Base-by-base conservation (phyloP, 2,113 vertebrate genomes). In the Gavia stellata region DNA sequence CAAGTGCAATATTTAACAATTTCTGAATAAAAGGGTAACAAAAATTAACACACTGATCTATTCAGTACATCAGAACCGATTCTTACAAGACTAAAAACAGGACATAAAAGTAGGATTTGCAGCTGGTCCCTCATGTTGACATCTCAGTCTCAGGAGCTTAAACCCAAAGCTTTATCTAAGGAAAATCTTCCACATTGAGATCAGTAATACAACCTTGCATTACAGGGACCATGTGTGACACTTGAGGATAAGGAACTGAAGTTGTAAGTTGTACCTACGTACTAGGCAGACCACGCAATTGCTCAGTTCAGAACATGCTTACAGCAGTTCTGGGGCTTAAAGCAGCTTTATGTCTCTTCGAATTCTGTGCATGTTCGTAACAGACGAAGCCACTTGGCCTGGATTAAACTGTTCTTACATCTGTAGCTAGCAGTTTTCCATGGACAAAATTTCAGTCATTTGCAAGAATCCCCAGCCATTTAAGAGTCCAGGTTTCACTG, bases 1-100 rank as follows among this genome's bases (percentile, higher is more conserved):
- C 84, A 98, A 98, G 95, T 97, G 94, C 97, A 98, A 85, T 93
- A 95, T 86, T 96, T 94, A 96, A 91, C 86, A 86, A 94, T 67
- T 97, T 95, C 61, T 94, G 96, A 98, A 92, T 77, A 90, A 96
- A 98, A 97, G 68, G 59, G 74, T 92, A 96, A 96, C 85, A 96
- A 96, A 97, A 96, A 91, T 61, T 44, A 97, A 94, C 61, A 95
- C 86, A 96, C 44, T 36, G 85, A 96, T 94, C 97, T 97, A 97
- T 79, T 96, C 77, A 40, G 47, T 79, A 70, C 28, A 94, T 67
- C 15, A 53, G 73, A 97, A 96, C 52, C 53, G 91, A 96, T 95
- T 94, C 66, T 94, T 96, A 92, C 38, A 96, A 95, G 81, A 97
- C 82, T 86, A 82, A 96, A 92, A 96, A 56, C 80, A 72, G 28